Evolutionary conservation across 2,888 invertebrate species (phyloP), one percentile per base, ranked within the genome.

Genomic region (Melanostoma scalare): DNA sequence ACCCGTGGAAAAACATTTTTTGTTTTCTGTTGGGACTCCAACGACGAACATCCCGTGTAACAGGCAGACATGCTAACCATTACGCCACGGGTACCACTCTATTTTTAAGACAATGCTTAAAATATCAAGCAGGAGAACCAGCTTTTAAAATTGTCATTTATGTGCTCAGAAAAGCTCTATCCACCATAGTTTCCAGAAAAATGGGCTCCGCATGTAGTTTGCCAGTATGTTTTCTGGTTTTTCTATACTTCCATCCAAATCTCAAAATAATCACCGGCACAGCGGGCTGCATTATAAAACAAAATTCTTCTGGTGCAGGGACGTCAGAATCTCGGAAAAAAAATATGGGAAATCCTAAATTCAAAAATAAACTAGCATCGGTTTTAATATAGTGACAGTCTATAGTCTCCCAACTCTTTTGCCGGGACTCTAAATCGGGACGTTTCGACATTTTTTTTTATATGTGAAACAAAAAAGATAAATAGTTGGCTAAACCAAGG

Each of bases 301-400:
- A 77, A 61, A 74, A 58, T 65, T 58, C 61, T 35, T 56, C 79
- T 79, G 79, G 79, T 79, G 79, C 84, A 20, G 20, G 20, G 20
- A 20, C 20, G 20, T 20, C 74, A 79, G 75, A 75, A 74, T 56
- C 33, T 31, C 44, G 46, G 44, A 38, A 2, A 36, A 6, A 53
- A 44, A 63, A 82, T 56, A 58, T 53, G 52, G 63, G 42, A 85
- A 72, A 63, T 10, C 30, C 68, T 85, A 72, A 72, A 58, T 75
- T 76, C 76, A 85, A 71, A 85, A 85, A 85, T 84, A 84, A 79
- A 81, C 63, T 40, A 50, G 56, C 65, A 40, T 50, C 79, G 42
- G 65, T 61, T 38, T 48, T 69, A 75, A 61, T 65, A 75, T 50
- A 68, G 67, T 67, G 61, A 81, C 81, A 61, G 76, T 20, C 20